A percentile compares a stretch with the other conserved stretches of the same genome.
Conservation (phyloP, 2,797 vertebrate species). For the Tolypeutes matacus region DNA sequence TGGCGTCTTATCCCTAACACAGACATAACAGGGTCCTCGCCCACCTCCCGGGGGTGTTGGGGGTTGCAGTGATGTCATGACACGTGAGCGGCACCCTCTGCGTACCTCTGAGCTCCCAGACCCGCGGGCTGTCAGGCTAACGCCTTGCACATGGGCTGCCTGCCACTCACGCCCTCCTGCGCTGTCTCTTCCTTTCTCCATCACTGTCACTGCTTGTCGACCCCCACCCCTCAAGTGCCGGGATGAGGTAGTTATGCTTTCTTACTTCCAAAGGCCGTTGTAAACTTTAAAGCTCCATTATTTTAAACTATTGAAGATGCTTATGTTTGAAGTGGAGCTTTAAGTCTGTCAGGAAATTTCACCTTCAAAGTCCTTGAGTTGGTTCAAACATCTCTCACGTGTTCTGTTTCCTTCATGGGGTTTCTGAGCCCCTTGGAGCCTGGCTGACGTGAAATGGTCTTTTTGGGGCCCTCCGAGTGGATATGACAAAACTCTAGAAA, state of each 20-base stretch:
- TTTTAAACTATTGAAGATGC: neutral
- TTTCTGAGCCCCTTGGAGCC: neutral
- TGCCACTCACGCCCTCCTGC: neutral
- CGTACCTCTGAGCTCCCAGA: neutral
- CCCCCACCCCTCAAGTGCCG: neutral
- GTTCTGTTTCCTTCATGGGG: neutral
- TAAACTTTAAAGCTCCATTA: neutral
- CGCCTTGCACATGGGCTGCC: neutral
- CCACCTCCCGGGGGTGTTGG: neutral
- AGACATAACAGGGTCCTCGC: rapidly evolving
- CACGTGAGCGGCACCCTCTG: rapidly evolving
- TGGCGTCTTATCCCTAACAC: neutral
- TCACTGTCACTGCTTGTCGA: neutral
- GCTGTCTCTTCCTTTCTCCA: neutral
- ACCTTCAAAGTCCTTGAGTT: neutral
- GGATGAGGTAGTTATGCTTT: neutral
- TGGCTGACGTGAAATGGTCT: neutral
- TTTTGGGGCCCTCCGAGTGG: neutral
- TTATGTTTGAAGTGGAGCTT: neutral
- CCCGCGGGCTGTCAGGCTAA: neutral
- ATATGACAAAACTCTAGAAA: neutral
- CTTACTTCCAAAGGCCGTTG: neutral
- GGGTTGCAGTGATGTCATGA: rapidly evolving
- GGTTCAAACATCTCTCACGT: neutral
- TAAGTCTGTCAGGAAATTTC: neutral